Evolutionary conservation across 2,113 vertebrate species (phyloP), one percentile per base, ranked within the genome.

Genomic region (Onychostruthus taczanowskii): DNA sequence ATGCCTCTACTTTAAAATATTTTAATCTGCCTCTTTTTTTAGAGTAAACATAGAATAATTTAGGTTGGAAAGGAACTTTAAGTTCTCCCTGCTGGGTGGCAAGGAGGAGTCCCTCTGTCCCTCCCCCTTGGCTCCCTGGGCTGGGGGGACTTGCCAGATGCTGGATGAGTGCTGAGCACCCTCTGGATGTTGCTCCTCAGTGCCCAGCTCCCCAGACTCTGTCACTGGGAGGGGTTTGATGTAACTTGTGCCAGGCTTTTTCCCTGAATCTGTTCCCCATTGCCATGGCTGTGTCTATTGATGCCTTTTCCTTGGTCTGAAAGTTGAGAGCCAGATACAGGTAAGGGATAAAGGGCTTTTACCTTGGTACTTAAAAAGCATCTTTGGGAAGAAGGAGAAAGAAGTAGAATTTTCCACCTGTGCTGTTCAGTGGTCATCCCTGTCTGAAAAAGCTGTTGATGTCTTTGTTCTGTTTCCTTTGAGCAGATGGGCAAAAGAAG

Each of bases 401-500:
- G 11, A 13, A 39, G 18, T 39, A 61, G 39, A 9, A 5, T 13
- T 75, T 43, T 47, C 56, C 28, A 47, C 27, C 21, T 52, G 47
- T 81, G 59, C 43, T 77, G 28, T 27, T 41, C 49, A 30, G 31
- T 47, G 35, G 10, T 67, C 75, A 19, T 44, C 30, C 24, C 58
- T 31, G 13, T 41, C 56, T 91, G 56, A 91, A 76, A 91, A 74
- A 50, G 11, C 26, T 75, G 35, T 12, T 96, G 61, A 95, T 46
- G 21, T 90, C 68, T 20, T 41, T 95, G 44, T 95, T 95, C 70
- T 85, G 84, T 78, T 89, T 96, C 94, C 77, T 90, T 77, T 62
- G 79, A 87, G 35, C 97, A 99, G 99, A 99, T 95, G 98, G 96
- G 37, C 98, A 99, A 98, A 99, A 99, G 98, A 99, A 99, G 96